Evolutionary conservation across 2,888 invertebrate species (phyloP), one percentile per base, ranked within the genome.

Genomic region (Drosophila anomelani): DNA sequence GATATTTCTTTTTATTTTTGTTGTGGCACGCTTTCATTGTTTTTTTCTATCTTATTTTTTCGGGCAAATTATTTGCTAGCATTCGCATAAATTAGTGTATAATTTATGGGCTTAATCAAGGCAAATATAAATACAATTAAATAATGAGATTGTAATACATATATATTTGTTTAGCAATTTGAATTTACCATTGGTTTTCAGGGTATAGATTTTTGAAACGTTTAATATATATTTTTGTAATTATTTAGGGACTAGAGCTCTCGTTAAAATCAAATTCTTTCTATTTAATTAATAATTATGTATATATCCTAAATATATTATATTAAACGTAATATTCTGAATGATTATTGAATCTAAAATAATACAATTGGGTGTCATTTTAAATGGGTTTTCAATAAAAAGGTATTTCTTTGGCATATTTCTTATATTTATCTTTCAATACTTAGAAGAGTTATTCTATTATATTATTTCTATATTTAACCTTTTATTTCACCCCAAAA

Each of bases 1-100:
- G 26, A 10, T 20, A 38, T 44, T 71, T 70, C n/a, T 15, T 49
- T 54, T 15, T 54, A 32, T 66, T 34, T 59, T 54, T 32, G 13
- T 12, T 55, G 56, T 56, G 67, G 67, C 55, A 67, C 67, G 56
- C 70, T 68, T 67, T 57, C 34, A 43, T 32, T 20, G 29, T 34
- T 26, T 29, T 36, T 43, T 34, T 34, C 17, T 32, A 3, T 4
- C 15, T 12, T 23, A 23, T 17, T 44, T 44, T 23, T 15, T 46
- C 9, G 29, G 46, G 46, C 46, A 47, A 55, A 47, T 47, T 67
- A 20, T 32, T 12, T 54, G 29, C 23, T 36, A 32, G 32, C 32
- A 6, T 34, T 68, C 20, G 47, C 56, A 68, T 68, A 57, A 68
- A 41, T 68, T 47, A 68, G 39, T 41, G 10, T 17, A 57, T n/a